A percentile compares a stretch with the other conserved stretches of the same genome.
These are phyloP conservation scores for Steinernema feltiae DNA, from an alignment of 1,140 invertebrate species.

Conservation along the genomic window DNA sequence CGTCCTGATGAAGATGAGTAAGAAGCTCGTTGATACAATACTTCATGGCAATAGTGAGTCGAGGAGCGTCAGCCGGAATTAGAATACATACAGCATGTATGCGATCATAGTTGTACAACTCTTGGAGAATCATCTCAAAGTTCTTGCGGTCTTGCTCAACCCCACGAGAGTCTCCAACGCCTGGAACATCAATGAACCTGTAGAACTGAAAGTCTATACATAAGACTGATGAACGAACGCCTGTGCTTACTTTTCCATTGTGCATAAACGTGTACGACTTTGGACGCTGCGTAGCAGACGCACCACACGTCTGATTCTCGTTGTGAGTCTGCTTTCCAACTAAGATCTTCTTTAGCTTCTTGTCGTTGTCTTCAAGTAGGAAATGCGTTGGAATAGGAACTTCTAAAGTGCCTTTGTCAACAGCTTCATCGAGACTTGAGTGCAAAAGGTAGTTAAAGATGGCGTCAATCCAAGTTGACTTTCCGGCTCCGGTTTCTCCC, in stretches of 20 bases:
- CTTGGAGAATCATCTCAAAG: conserved; percentile 33
- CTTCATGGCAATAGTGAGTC: conserved; percentile 35
- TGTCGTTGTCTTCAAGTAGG: background rate
- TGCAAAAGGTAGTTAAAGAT: background rate
- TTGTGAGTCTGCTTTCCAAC: background rate
- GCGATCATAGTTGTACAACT: conserved; percentile 18
- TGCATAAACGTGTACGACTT: conserved; percentile 21
- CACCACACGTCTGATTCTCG: background rate
- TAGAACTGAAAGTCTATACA: too few species aligned
- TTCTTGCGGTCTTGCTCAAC: conserved; percentile 37
- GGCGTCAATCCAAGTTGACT: background rate
- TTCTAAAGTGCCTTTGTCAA: background rate
- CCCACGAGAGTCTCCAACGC: conserved; percentile 40
- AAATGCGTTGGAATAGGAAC: background rate
- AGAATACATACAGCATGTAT: conserved; percentile 47
- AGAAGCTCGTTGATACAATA: conserved; percentile 53
- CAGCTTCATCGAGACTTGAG: background rate
- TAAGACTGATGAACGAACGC: too few species aligned
- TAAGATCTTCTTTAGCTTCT: background rate
- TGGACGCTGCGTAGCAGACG: conserved; percentile 27
- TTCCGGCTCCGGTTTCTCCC: background rate
- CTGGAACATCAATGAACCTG: conserved; percentile 41
- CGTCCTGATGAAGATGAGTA: conserved; percentile 23
- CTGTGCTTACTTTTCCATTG: too few species aligned
- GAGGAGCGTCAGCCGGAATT: conserved; percentile 42